A percentile compares a stretch with the other conserved stretches of the same genome.
phyloP scores from a whole-genome alignment of 2,888 invertebrate species.

The Limnephilus marmoratus region DNA sequence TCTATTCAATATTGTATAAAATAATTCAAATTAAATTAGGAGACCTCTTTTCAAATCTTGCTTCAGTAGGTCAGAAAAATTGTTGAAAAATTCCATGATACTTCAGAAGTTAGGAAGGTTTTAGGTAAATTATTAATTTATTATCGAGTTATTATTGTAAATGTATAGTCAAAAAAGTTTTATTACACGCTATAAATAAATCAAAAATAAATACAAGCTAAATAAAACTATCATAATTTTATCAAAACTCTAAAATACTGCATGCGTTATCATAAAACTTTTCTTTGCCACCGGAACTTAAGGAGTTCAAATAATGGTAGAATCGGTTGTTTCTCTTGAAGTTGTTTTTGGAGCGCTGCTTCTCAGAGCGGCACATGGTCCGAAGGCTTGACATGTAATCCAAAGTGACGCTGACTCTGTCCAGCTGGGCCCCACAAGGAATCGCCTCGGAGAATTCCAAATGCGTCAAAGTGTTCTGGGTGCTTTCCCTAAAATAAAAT shows the following conservation, averaged over 20 bases:
- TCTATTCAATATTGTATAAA: background rate
- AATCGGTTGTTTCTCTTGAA: conserved; percentile 85
- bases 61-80: background rate
- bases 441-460: conserved; percentile 76
- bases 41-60: background rate
- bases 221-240: conserved; percentile 5
- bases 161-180: background rate
- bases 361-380: conserved; percentile 83
- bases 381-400: conserved; percentile 86
- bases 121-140: background rate
- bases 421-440: conserved; percentile 74
- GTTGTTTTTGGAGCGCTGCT: conserved; percentile 77
- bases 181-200: background rate
- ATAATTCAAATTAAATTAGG: background rate
- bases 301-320: conserved; percentile 85
- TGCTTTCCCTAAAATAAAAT: conserved; percentile 74
- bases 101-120: background rate
- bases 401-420: conserved; percentile 77
- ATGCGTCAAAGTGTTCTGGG: conserved; percentile 69
- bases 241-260: conserved; percentile 67
- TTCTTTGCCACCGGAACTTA: conserved; percentile 75
- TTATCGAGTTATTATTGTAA: background rate
- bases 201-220: background rate
- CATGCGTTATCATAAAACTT: conserved; percentile 76
- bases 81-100: background rate